These are phyloP conservation scores for Cyanoramphus novaezelandiae DNA, from an alignment of 2,113 vertebrate species.

Conservation along the genomic window DNA sequence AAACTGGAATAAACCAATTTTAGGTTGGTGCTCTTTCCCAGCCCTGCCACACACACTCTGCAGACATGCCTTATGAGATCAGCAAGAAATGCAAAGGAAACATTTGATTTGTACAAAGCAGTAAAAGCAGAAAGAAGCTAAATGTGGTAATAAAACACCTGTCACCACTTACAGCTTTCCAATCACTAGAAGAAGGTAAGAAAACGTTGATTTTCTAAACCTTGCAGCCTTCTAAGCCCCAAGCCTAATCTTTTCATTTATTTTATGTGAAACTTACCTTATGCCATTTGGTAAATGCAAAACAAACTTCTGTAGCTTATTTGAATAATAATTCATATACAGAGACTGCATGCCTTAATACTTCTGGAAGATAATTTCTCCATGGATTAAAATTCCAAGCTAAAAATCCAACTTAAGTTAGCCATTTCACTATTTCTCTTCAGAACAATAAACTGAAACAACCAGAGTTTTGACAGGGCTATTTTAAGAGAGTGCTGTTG, in stretches of 20 bases:
- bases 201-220: not conserved
- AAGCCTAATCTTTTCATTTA: not conserved
- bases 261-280: not conserved
- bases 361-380: not conserved
- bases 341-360: not conserved
- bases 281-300: not conserved
- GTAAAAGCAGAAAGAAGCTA: not conserved
- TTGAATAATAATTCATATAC: not conserved
- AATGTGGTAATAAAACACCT: not conserved
- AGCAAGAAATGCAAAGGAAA: not conserved
- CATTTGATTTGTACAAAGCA: not conserved
- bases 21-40: not conserved
- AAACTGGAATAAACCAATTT: not conserved
- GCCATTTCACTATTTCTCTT: not conserved
- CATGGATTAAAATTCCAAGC: not conserved
- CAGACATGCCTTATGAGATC: not conserved
- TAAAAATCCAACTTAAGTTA: not conserved
- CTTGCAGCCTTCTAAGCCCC: not conserved
- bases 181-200: not conserved
- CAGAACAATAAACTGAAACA: not conserved
- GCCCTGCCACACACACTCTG: not conserved
- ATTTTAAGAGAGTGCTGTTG: not conserved
- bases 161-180: not conserved
- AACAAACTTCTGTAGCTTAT: not conserved
- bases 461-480: not conserved